These are phyloP conservation scores for Atta colombica DNA, from an alignment of 1,140 invertebrate genomes.

Conservation along the genomic window DNA sequence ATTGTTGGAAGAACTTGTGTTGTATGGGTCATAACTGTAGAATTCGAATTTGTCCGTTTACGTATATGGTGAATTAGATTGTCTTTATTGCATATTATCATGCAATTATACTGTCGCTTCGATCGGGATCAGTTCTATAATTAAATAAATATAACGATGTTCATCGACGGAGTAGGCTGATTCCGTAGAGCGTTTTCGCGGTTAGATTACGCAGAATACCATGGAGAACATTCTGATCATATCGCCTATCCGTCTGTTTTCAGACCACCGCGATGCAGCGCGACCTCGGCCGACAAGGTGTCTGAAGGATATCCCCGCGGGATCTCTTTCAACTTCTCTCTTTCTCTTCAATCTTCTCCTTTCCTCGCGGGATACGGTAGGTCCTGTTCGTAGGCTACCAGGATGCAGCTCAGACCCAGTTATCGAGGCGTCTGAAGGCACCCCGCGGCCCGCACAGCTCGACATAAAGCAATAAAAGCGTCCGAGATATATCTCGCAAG, in stretches of 20 bases:
- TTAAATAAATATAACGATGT: conserved; percentile 2
- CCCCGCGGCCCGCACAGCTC: conserved; percentile 35
- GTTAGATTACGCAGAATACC: background rate
- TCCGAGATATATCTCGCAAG: conserved; percentile 41
- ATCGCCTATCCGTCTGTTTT: conserved; percentile 44
- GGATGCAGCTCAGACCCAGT: conserved; percentile 58
- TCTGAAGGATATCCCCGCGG: conserved; percentile 60
- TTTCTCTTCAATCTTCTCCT: conserved; percentile 28
- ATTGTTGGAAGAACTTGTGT: too few species aligned
- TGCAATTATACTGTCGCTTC: background rate
- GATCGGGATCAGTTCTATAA: background rate
- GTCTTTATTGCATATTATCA: background rate
- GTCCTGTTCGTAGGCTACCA: conserved; percentile 59
- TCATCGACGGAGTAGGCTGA: background rate
- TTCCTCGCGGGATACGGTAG: conserved; percentile 47
- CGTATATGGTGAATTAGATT: background rate
- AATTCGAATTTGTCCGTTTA: background rate
- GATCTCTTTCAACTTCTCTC: conserved; percentile 25
- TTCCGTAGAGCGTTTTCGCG: conserved; percentile 1
- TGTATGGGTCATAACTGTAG: too few species aligned
- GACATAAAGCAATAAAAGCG: conserved; percentile 55
- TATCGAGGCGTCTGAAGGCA: conserved; percentile 60
- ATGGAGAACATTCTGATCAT: conserved; percentile 5
- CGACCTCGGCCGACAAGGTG: conserved; percentile 60
- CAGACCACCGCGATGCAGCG: conserved; percentile 55